A percentile compares a stretch with the other conserved stretches of the same genome.
These are phyloP conservation scores for Nephrotoma flavescens DNA, from an alignment of 2,888 invertebrate species.

Conservation along the genomic window DNA sequence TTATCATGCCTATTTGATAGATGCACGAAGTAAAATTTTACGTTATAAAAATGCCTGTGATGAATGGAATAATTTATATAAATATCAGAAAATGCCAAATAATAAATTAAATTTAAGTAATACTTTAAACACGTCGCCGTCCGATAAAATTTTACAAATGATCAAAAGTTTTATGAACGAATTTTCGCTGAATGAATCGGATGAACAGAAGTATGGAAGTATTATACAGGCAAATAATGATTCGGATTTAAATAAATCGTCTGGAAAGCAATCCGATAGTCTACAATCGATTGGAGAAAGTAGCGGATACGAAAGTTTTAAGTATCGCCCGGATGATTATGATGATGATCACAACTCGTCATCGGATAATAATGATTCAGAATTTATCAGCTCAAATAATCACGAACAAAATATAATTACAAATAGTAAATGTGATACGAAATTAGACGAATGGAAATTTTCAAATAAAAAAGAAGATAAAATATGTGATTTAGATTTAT, in stretches of 20 bases:
- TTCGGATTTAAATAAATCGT: neutral
- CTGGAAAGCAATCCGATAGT: conserved; percentile 37
- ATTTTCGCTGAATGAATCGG: conserved; percentile 17
- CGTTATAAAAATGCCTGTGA: conserved; percentile 58
- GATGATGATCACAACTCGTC: conserved; percentile 14
- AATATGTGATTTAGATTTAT: conserved; percentile 30
- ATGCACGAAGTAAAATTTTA: conserved; percentile 64
- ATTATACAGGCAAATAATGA: neutral
- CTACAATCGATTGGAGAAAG: conserved; percentile 53
- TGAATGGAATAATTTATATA: conserved; percentile 68
- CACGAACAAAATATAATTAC: conserved; percentile 14
- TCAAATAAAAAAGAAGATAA: conserved; percentile 25
- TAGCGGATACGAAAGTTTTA: conserved; percentile 64
- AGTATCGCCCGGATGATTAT: conserved; percentile 40
- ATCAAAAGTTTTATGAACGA: conserved; percentile 29
- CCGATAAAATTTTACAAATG: conserved; percentile 22
- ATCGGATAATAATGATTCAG: conserved; percentile 22
- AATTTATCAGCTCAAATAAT: conserved; percentile 16
- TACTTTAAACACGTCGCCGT: conserved; percentile 16
- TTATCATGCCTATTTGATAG: conserved; percentile 74
- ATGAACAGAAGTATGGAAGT: neutral
- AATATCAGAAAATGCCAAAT: conserved; percentile 34
- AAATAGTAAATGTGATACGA: conserved; percentile 11
- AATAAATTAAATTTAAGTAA: conserved; percentile 6
- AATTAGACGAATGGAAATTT: conserved; percentile 23